Evolutionary conservation across 1,140 invertebrate genomes (phyloP), one percentile per base, ranked within the genome.

Genomic region (Drosophila gunungcola): DNA sequence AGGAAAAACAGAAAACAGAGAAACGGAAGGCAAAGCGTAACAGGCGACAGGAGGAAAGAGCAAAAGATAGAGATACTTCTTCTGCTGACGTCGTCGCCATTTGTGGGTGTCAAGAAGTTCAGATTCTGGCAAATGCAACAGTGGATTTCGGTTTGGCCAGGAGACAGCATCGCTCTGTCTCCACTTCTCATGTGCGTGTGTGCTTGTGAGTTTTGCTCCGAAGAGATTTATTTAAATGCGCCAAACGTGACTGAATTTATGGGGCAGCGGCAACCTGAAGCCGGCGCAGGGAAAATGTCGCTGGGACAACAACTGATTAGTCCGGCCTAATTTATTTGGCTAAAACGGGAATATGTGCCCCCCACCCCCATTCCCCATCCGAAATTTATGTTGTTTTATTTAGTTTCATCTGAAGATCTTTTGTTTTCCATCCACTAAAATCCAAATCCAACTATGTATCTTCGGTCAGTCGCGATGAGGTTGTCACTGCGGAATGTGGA

Each of bases 181-280:
- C 63, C 54, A 43, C 60, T 43, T 49, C 27, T 13, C 34, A 36
- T 39, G 34, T 39, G 25, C 36, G 65, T n/a, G 46, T 51, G 38
- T 46, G 43, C 21, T 16, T 56, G 49, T 45, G 12, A 49, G 38
- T 42, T 41, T 48, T 48, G 51, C 45, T 51, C 29, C 32, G 49
- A 21, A 56, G 48, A 77, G 80, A 81, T 91, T 90, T 63, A 86
- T 83, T 86, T 82, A 91, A 91, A 91, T 91, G 80, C 75, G 54
- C 53, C 34, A 72, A 90, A 91, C 90, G 90, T 91, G 90, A 84
- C 90, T 86, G 55, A 91, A 91, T 91, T 91, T 91, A 91, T 91
- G 77, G 61, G 65, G 45, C 58, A 65, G 62, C 67, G 65, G 45
- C 58, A 65, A 65, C 67, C 60, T 32, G 73, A 60, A 13, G 34